Evolutionary conservation across 1,140 invertebrate genomes (phyloP).

Genomic region (Psix sp.): DNA sequence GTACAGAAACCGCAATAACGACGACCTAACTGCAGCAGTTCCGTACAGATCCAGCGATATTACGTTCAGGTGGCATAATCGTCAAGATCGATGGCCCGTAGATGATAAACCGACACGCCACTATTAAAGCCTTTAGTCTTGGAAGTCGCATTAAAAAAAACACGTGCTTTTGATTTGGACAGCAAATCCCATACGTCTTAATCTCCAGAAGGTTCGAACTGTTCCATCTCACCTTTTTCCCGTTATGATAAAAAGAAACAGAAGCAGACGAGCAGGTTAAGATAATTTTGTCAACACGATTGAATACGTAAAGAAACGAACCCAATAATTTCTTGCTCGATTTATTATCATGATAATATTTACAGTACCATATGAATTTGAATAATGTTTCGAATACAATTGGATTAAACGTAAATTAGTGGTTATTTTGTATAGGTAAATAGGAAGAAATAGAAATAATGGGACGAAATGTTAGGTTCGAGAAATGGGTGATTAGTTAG

Average conservation of each 20-base stretch:
- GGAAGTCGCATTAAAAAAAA: constrained; percentile 45
- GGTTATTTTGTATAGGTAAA: no score
- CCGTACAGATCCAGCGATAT: constrained; percentile 59
- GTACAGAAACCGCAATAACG: constrained; percentile 54
- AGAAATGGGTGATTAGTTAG: background rate
- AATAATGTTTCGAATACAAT: background rate
- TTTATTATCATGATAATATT: no score
- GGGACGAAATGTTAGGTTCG: background rate
- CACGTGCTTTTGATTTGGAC: constrained; percentile 16
- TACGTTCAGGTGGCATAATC: constrained; percentile 58
- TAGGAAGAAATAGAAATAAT: background rate
- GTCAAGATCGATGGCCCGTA: constrained; percentile 44
- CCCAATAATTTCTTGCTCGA: no score
- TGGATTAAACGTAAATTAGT: background rate
- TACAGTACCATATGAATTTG: background rate
- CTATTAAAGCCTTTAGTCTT: constrained; percentile 54
- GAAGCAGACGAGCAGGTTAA: no score
- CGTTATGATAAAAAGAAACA: no score
- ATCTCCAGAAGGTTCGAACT: no score
- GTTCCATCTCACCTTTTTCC: no score
- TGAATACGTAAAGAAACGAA: no score
- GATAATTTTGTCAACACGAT: no score
- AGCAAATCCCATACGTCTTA: constrained; percentile 6
- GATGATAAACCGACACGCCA: constrained; percentile 30
- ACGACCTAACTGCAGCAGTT: constrained; percentile 53